Conservation (phyloP, 1,140 invertebrate species). For the Zaprionus vittiger region DNA sequence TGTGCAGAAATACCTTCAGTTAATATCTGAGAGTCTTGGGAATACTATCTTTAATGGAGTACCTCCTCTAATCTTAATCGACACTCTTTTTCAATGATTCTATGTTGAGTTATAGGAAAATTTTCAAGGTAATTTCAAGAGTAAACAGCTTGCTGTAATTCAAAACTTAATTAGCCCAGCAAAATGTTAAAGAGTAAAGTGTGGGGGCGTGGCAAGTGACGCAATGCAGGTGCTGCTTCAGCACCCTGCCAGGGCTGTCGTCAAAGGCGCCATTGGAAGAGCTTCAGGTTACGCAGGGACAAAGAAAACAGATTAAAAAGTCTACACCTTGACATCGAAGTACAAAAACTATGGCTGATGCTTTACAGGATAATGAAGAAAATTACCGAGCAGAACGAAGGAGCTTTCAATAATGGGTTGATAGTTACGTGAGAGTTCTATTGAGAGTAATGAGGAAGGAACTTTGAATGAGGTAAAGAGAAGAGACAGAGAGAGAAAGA, state of each 20-base stretch:
- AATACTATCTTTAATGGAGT: too few species aligned
- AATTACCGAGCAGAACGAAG: background rate
- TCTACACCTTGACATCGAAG: background rate
- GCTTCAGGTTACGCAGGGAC: background rate
- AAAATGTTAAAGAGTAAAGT: conserved; percentile 15
- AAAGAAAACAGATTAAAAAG: conserved; percentile 2
- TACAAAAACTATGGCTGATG: background rate
- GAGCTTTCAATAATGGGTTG: background rate
- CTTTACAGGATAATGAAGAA: background rate
- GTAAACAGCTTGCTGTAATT: conserved; percentile 5
- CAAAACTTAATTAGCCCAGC: conserved; percentile 56
- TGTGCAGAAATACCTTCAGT: background rate
- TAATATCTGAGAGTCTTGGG: background rate
- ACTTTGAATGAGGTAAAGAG: background rate
- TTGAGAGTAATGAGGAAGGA: background rate
- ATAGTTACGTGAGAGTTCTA: background rate
- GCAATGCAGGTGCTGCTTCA: conserved; percentile 24
- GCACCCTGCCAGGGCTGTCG: background rate
- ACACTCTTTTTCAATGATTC: background rate
- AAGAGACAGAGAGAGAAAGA: too few species aligned
- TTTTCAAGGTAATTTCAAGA: background rate
- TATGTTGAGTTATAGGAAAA: background rate
- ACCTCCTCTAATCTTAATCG: too few species aligned
- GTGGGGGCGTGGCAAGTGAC: conserved; percentile 21
- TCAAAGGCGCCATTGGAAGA: background rate